A percentile compares a stretch with the other conserved stretches of the same genome.
These are phyloP conservation scores for Neosalanx taihuensis DNA, from an alignment of 2,797 vertebrate species.

Conservation along the genomic window DNA sequence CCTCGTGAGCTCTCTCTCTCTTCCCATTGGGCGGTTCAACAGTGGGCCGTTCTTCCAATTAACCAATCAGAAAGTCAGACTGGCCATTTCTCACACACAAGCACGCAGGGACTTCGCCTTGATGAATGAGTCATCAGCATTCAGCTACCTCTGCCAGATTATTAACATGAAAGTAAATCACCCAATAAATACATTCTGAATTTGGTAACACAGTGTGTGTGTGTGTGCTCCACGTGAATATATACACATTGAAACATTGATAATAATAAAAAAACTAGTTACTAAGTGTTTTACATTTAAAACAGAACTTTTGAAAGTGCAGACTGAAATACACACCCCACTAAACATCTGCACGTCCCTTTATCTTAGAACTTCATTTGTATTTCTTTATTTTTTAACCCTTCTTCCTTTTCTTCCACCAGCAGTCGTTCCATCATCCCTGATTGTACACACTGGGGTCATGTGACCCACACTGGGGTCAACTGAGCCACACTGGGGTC, in stretches of 20 bases:
- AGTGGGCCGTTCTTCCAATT: slow-evolving; percentile 21
- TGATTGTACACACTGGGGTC: slow-evolving; percentile 60
- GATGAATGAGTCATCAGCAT: slow-evolving; percentile 43
- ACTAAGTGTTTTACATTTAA: slow-evolving; percentile 59
- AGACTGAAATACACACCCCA: slow-evolving; percentile 36
- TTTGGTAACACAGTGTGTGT: slow-evolving; percentile 52
- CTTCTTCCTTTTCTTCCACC: slow-evolving; percentile 8
- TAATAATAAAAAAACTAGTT: slow-evolving; percentile 46
- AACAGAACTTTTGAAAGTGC: slow-evolving; percentile 56
- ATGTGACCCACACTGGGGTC: slow-evolving; percentile 29
- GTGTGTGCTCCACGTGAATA: slow-evolving; percentile 59
- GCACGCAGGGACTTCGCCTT: not conserved
- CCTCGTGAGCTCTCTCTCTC: slow-evolving; percentile 43
- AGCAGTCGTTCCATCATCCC: slow-evolving; percentile 13
- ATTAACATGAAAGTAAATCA: slow-evolving; percentile 57
- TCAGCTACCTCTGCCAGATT: slow-evolving; percentile 43
- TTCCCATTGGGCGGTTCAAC: slow-evolving; percentile 36
- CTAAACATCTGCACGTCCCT: slow-evolving; percentile 9
- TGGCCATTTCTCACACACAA: not conserved
- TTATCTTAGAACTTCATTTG: not conserved
- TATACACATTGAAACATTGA: slow-evolving; percentile 58
- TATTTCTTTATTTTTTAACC: not conserved
- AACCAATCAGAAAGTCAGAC: slow-evolving; percentile 15
- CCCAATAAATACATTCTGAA: slow-evolving; percentile 79
- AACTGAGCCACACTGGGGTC: slow-evolving; percentile 27